A percentile compares a stretch with the other conserved stretches of the same genome.
Conservation (phyloP, 2,888 invertebrate species). For the Sminthurinus aureus region DNA sequence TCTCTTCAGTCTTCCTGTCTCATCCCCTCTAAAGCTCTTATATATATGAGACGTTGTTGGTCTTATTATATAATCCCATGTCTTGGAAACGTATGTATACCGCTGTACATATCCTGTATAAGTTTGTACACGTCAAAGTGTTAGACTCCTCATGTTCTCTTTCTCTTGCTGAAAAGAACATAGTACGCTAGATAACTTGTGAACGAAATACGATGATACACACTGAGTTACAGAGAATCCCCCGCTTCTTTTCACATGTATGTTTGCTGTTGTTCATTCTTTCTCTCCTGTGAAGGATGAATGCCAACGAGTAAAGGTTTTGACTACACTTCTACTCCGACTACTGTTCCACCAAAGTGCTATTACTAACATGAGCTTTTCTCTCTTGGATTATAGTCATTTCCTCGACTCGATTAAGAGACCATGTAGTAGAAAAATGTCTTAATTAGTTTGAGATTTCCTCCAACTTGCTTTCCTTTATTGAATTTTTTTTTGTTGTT, state of each 20-base stretch:
- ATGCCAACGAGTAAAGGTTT: constrained; percentile 5
- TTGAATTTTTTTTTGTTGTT: constrained; percentile 21
- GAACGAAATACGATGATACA: background rate
- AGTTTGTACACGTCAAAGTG: background rate
- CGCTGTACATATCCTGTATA: background rate
- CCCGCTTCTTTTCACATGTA: background rate
- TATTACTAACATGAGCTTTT: background rate
- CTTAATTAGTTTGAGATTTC: constrained; percentile 44
- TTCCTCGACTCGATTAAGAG: constrained; percentile 37
- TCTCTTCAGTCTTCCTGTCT: background rate
- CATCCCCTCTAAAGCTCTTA: constrained; percentile 12
- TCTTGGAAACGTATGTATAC: background rate
- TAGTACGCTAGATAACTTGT: background rate
- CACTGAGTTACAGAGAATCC: background rate
- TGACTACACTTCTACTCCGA: background rate
- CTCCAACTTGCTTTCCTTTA: constrained; percentile 37
- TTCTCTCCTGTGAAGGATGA: constrained; percentile 23
- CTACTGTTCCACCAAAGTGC: background rate
- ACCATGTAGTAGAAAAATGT: constrained; percentile 37
- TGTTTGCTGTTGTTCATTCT: background rate
- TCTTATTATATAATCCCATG: constrained; percentile 11
- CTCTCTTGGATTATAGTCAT: constrained; percentile 25
- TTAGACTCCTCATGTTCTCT: background rate
- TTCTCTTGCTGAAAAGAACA: background rate
- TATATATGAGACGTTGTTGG: constrained; percentile 12